These are phyloP conservation scores for Drosophila helvetica DNA, from an alignment of 2,888 invertebrate genomes.

Conservation along the genomic window DNA sequence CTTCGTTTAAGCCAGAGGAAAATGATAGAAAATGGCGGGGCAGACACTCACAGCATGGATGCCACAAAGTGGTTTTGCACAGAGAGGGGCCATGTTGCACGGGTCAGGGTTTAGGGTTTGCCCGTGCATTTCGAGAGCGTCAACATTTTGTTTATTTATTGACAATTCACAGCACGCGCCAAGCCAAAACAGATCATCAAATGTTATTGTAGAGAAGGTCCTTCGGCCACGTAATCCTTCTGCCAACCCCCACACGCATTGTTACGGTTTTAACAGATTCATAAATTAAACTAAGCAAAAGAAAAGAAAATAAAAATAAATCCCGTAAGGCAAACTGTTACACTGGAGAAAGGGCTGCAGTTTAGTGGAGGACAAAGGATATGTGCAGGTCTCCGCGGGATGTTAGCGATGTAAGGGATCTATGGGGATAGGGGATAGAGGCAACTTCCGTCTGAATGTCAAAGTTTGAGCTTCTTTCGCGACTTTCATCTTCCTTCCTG, in stretches of 20 bases:
- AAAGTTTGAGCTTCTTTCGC: slow-evolving; percentile 27
- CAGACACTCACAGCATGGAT: slow-evolving; percentile 59
- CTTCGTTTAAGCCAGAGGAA: slow-evolving; percentile 13
- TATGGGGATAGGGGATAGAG: slow-evolving; percentile 6
- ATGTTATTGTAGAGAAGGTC: slow-evolving; percentile 53
- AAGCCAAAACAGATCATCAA: slow-evolving; percentile 69
- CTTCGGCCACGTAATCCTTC: neutral
- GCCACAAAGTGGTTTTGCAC: slow-evolving; percentile 32
- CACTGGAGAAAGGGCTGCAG: slow-evolving; percentile 1
- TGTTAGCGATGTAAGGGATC: too few relatives aligned
- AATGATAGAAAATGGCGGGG: neutral
- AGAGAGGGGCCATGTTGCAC: slow-evolving; percentile 39
- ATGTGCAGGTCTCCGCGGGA: slow-evolving; percentile 11
- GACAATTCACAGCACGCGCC: slow-evolving; percentile 74
- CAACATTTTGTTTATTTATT: slow-evolving; percentile 75
- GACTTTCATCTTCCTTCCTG: neutral
- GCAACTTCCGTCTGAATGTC: slow-evolving; percentile 42
- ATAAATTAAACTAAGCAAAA: slow-evolving; percentile 41
- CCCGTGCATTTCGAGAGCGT: slow-evolving; percentile 54
- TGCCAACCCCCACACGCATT: slow-evolving; percentile 5
- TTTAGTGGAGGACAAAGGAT: slow-evolving; percentile 4
- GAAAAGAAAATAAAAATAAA: slow-evolving; percentile 7
- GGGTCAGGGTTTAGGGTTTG: slow-evolving; percentile 44
- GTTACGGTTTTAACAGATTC: slow-evolving; percentile 38
- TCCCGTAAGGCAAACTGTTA: slow-evolving; percentile 18